A percentile compares a stretch with the other conserved stretches of the same genome.
Conservation (phyloP, 2,113 vertebrate genomes). For the Urocitellus parryii region DNA sequence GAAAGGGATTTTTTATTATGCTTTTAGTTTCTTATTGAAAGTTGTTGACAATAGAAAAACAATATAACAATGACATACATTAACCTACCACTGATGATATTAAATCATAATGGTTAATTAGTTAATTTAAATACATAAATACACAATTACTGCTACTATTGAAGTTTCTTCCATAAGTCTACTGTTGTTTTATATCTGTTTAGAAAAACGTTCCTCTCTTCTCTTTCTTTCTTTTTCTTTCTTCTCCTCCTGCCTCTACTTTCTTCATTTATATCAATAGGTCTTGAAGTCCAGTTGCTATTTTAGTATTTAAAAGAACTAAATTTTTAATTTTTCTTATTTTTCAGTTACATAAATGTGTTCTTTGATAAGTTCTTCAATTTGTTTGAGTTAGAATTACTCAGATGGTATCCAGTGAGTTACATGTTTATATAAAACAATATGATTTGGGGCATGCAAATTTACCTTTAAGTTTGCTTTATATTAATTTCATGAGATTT, state of each 20-base stretch:
- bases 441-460: not conserved
- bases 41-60: not conserved
- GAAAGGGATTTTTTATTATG: not conserved
- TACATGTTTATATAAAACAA: not conserved
- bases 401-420: not conserved
- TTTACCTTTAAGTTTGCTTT: not conserved
- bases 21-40: not conserved
- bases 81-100: not conserved
- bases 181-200: not conserved
- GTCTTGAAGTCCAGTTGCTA: not conserved
- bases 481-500: not conserved
- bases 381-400: not conserved
- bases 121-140: not conserved
- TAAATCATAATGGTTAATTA: not conserved
- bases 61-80: not conserved
- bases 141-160: too few species aligned
- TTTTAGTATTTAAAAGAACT: not conserved
- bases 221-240: not conserved
- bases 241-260: too few species aligned
- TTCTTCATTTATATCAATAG: accelerated
- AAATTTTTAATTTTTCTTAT: not conserved
- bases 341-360: not conserved
- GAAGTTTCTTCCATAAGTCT: not conserved
- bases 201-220: not conserved
- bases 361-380: not conserved